phyloP scores from a whole-genome alignment of 2,797 vertebrate species.

The Ctenopoma multispine region DNA sequence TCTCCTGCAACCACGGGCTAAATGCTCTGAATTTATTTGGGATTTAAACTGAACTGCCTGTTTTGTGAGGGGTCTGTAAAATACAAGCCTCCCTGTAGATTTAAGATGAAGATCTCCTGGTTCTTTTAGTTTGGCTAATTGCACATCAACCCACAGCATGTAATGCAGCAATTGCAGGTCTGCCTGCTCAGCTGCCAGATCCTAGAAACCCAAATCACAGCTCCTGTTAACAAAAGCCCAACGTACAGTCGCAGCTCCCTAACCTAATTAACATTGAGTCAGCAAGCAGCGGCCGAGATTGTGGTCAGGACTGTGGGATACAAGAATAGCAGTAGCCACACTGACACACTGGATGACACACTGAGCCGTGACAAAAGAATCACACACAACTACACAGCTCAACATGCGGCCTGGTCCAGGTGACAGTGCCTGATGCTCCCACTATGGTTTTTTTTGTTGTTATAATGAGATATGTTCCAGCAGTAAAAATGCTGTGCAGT shows the following conservation, averaged over 20 bases:
- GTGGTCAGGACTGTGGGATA: constrained; percentile 66
- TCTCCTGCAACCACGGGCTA: constrained; percentile 55
- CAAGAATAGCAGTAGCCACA: constrained; percentile 72
- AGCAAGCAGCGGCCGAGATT: constrained; percentile 68
- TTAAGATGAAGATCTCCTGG: constrained; percentile 31
- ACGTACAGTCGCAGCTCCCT: constrained; percentile 70
- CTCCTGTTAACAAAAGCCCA: constrained; percentile 69
- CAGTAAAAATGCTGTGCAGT: constrained; percentile 17
- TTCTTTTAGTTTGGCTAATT: constrained; percentile 67
- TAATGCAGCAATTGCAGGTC: constrained; percentile 75
- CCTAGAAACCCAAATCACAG: constrained; percentile 77
- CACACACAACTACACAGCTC: constrained; percentile 66
- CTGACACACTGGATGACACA: constrained; percentile 73
- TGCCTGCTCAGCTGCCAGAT: constrained; percentile 72
- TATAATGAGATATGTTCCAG: constrained; percentile 2
- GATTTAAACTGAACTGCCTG: constrained; percentile 30
- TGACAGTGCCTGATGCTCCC: constrained; percentile 54
- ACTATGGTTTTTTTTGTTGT: constrained; percentile 27
- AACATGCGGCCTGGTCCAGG: constrained; percentile 61
- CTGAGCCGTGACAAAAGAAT: constrained; percentile 74
- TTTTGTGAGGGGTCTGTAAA: constrained; percentile 26
- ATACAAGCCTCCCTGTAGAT: constrained; percentile 31
- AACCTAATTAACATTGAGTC: constrained; percentile 84
- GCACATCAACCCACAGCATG: constrained; percentile 62
- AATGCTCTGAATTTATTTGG: constrained; percentile 40